These are phyloP conservation scores for Coenobita brevimanus DNA, from an alignment of 1,140 invertebrate genomes.

Conservation along the genomic window DNA sequence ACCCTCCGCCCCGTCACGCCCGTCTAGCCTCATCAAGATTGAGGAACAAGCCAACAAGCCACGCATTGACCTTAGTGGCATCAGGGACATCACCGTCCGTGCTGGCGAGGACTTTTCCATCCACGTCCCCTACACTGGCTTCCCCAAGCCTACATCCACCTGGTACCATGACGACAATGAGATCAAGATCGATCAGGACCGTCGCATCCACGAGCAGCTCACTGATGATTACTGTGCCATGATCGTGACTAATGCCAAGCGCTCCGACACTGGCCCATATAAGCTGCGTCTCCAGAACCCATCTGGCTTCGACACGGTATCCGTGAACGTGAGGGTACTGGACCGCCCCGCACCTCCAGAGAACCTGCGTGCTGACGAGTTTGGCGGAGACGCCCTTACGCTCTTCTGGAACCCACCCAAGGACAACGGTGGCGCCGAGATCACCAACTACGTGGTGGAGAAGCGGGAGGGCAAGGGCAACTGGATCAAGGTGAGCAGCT, in stretches of 20 bases:
- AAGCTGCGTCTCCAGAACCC: conserved; percentile 94
- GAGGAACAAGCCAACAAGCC: conserved; percentile 98
- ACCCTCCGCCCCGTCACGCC: conserved; percentile 91
- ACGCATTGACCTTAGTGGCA: conserved; percentile 90
- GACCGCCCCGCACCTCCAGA: conserved; percentile 91
- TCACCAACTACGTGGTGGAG: conserved; percentile 98
- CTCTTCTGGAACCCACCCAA: conserved; percentile 97
- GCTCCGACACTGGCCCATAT: conserved; percentile 93
- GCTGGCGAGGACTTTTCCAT: conserved; percentile 98
- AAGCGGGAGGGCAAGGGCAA: conserved; percentile 87
- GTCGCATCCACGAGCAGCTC: conserved; percentile 86
- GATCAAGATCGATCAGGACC: conserved; percentile 82
- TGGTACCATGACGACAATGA: conserved; percentile 89
- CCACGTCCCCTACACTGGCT: conserved; percentile 94
- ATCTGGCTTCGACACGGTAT: conserved; percentile 94
- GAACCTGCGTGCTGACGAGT: conserved; percentile 92
- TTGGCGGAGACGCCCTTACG: conserved; percentile 95
- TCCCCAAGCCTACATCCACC: conserved; percentile 93
- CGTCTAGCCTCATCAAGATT: conserved; percentile 87
- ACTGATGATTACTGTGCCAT: conserved; percentile 90
- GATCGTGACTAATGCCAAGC: conserved; percentile 92
- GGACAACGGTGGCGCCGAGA: conserved; percentile 94
- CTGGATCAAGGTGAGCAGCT: conserved; percentile 90
- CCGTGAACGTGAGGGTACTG: conserved; percentile 93
- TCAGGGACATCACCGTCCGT: conserved; percentile 96